Base-by-base conservation (phyloP, 2,888 invertebrate species). In the Pollenia griseotomentosa region DNA sequence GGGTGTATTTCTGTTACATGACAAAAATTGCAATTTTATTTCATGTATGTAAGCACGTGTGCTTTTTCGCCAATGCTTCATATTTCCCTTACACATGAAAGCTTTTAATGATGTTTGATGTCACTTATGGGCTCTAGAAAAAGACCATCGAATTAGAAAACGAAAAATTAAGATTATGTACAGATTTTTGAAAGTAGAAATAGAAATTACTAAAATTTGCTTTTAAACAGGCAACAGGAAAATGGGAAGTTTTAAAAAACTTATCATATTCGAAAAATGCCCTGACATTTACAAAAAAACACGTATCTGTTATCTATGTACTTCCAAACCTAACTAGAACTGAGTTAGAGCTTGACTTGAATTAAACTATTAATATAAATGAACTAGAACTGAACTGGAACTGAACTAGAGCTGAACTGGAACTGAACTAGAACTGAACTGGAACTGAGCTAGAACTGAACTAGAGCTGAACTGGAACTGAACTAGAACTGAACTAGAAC, bases 1-100 rank as follows among this genome's bases (percentile, higher is more conserved):
- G 87, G 87, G 87, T 87, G 87, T 81, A 87, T 87, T 87, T 84
- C 82, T 82, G 87, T 82, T 84, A 79, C 84, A 87, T 84, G 87
- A 84, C 79, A 75, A 84, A 87, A 87, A 84, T 84, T 87, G 87
- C 87, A 84, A 87, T 74, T 82, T 84, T 68, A 74, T 83, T 71
- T 85, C 73, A 42, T 55, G n/a, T 48, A 33, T 19, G n/a, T 51
- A 14, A 57, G n/a, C 33, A 46, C 14, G n/a, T 71, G 12, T 12
- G 42, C 7, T 70, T 66, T 48, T 63, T 65, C 61, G 48, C 16
- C 23, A 53, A 40, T 77, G 23, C 33, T 48, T 78, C 65, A 78
- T 74, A 73, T 81, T 81, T 82, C 57, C 33, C 61, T 81, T 87
- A 78, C 87, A 87, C 81, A 84, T 84, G 84, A 87, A 84, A 82